phyloP scores from a whole-genome alignment of 2,888 invertebrate genomes.

The Nomada fucata region DNA sequence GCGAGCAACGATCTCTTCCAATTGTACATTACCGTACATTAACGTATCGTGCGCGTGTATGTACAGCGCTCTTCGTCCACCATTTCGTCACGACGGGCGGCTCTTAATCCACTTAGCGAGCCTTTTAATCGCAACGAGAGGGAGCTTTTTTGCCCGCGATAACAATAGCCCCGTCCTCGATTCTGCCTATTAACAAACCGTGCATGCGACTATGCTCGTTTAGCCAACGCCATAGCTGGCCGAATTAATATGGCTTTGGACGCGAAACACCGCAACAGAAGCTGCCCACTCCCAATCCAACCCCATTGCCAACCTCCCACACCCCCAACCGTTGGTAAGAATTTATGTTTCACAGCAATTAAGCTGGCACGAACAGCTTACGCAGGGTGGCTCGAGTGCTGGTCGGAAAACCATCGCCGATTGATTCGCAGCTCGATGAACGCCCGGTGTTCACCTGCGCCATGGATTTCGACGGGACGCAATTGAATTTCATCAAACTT shows the following conservation, averaged over 20 bases:
- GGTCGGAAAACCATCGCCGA: slow-evolving; percentile 38
- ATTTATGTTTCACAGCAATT: slow-evolving; percentile 79
- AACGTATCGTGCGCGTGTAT: not conserved
- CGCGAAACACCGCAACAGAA: slow-evolving; percentile 57
- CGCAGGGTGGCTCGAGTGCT: not conserved
- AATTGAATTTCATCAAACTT: slow-evolving; percentile 46
- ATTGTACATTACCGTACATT: too few species aligned
- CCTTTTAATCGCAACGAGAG: slow-evolving; percentile 35
- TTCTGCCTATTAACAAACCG: slow-evolving; percentile 57
- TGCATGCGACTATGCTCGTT: slow-evolving; percentile 36
- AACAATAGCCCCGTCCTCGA: slow-evolving; percentile 48
- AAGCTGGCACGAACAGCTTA: slow-evolving; percentile 71
- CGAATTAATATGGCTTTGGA: slow-evolving; percentile 74
- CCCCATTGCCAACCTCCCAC: too few species aligned
- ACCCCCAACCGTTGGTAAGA: slow-evolving; percentile 61
- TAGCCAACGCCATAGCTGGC: slow-evolving; percentile 15
- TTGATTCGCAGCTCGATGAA: slow-evolving; percentile 38
- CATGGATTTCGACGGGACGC: slow-evolving; percentile 13
- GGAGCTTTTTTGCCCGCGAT: slow-evolving; percentile 47
- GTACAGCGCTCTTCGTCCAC: not conserved
- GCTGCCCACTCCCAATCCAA: slow-evolving; percentile 27
- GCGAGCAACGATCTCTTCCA: too few species aligned
- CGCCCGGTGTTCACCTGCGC: slow-evolving; percentile 14
- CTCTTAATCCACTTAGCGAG: slow-evolving; percentile 45
- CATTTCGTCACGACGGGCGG: slow-evolving; percentile 16